Evolutionary conservation across 2,888 invertebrate species (phyloP).

Genomic region (Trichogramma dendrolimi): DNA sequence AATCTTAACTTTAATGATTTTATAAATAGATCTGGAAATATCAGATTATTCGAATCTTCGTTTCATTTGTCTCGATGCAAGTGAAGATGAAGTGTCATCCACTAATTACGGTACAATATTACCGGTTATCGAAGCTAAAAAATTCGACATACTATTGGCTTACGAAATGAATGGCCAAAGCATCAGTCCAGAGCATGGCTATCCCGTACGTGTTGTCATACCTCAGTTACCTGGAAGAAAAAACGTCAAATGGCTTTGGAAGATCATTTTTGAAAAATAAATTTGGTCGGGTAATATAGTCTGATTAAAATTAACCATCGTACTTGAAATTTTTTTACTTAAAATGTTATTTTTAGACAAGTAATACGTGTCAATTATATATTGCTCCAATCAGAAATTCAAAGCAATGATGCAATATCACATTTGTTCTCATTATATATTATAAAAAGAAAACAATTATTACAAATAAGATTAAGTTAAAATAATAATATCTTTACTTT

Average conservation of each 20-base stretch:
- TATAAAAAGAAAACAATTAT: no score
- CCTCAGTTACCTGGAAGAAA: not conserved
- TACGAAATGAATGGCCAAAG: slow-evolving; percentile 15
- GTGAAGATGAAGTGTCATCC: not conserved
- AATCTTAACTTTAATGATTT: not conserved
- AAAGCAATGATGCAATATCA: no score
- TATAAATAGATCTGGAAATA: not conserved
- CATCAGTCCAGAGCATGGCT: slow-evolving; percentile 12
- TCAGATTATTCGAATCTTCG: not conserved
- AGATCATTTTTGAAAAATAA: slow-evolving; percentile 1
- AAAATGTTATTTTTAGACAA: no score
- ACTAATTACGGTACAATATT: not conserved
- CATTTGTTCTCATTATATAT: no score
- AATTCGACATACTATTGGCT: slow-evolving; percentile 7
- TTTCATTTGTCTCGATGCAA: not conserved
- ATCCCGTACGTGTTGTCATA: slow-evolving; percentile 8
- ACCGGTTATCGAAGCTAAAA: not conserved
- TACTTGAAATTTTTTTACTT: no score
- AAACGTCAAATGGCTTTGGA: slow-evolving; percentile 19
- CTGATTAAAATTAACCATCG: no score
- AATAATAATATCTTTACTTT: no score
- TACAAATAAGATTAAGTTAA: no score
- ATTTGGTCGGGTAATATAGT: not conserved
- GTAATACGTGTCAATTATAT: no score
- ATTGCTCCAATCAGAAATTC: no score